Base-by-base conservation (phyloP, 2,113 vertebrate species). In the Pelodiscus sinensis region DNA sequence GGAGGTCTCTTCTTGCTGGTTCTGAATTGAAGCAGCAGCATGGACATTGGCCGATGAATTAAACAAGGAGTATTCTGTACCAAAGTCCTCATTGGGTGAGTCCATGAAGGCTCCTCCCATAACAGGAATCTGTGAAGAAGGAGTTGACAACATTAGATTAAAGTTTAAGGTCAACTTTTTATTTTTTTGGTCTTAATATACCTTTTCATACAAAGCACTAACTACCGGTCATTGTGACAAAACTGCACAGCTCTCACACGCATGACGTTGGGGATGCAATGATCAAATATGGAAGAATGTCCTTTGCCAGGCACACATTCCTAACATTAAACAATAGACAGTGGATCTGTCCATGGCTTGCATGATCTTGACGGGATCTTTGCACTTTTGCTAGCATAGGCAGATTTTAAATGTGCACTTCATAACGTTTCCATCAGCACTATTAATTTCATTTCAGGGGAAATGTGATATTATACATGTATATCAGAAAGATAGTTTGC, bases 61-160 rank as follows among this genome's bases (percentile, higher is more conserved):
- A 94, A 99, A 99, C 96, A 99, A 98, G 10, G 99, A 99, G 96
- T 99, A 99, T 38, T 99, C 99, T 0, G 98, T 98, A 65, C 99
- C 99, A 98, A 99, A 99, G 97, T 99, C 99, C 50, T 99, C 99
- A 0, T 99, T 99, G 79, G 99, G 98, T 1, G 99, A 99, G 97
- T 99, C 99, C 99, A 99, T 99, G 97, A 99, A 99, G 52, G 98
- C 99, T 27, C 99, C 99, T 85, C 99, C 99, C 99, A 99, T 99
- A 44, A 99, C 99, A 71, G 99, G 99, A 97, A 99, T 98, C 99
- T 99, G 98, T n/a, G n/a, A 90, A 94, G 90, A 62, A 95, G 84
- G 83, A 96, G 4, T 92, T 2, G 31, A 86, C 55, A 96, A 82
- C 51, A 91, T 97, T 58, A 97, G 11, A 52, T 7, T 19, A 79